Evolutionary conservation across 2,797 vertebrate genomes (phyloP).

Genomic region (Danio kyathit): DNA sequence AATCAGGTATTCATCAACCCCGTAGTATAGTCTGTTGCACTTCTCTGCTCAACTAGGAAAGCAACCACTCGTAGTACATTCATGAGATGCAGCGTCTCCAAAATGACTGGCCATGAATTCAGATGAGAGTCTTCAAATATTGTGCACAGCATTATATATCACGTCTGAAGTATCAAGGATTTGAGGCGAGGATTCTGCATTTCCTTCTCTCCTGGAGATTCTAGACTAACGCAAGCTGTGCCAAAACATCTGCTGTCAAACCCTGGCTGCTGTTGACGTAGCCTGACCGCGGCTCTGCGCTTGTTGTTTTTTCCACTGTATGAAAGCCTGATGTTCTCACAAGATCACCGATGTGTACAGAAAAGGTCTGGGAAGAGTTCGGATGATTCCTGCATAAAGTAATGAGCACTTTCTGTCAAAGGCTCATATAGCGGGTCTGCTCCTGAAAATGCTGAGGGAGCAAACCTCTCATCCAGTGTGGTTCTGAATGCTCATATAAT

Average conservation of each 20-base stretch:
- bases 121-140: neutral
- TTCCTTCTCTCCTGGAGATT: neutral
- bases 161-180: neutral
- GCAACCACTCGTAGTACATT: neutral
- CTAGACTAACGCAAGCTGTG: conserved; percentile 14
- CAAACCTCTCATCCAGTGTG: neutral
- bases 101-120: neutral
- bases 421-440: neutral
- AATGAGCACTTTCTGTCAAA: neutral
- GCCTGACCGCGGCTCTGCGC: neutral
- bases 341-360: neutral
- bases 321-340: conserved; percentile 45
- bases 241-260: conserved; percentile 31
- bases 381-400: neutral
- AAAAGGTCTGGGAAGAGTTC: conserved; percentile 12
- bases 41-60: too few species aligned
- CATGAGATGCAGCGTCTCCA: neutral
- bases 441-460: conserved; percentile 8
- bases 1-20: too few species aligned
- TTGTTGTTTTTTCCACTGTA: conserved; percentile 62
- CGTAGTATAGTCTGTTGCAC: too few species aligned
- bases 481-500: conserved; percentile 1
- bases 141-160: neutral
- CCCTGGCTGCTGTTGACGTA: neutral
- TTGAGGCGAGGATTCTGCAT: neutral